Evolutionary conservation across 2,888 invertebrate genomes (phyloP).

Genomic region (Loripinus fragilis): DNA sequence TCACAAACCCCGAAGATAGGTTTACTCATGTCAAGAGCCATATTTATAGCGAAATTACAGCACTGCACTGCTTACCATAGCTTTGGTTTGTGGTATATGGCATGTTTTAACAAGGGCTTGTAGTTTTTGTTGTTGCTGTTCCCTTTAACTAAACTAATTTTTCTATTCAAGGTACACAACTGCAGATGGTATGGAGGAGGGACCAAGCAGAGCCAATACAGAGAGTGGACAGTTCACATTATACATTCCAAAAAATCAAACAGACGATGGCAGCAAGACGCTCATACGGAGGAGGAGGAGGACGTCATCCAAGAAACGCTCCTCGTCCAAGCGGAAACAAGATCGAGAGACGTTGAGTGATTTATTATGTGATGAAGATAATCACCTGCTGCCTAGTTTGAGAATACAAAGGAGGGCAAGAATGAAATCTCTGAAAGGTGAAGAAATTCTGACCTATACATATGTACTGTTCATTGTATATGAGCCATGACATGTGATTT

Average conservation of each 20-base stretch:
- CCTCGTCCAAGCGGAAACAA: constrained; percentile 29
- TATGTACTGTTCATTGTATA: too few species aligned
- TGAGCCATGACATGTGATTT: too few species aligned
- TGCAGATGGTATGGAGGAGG: constrained; percentile 29
- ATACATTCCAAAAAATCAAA: constrained; percentile 66
- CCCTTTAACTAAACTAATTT: too few species aligned
- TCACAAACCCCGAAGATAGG: too few species aligned
- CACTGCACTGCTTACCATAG: too few species aligned
- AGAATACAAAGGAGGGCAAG: constrained; percentile 43
- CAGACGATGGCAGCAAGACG: constrained; percentile 56
- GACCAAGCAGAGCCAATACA: constrained; percentile 22
- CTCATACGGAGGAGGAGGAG: constrained; percentile 56
- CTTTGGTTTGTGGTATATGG: too few species aligned
- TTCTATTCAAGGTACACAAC: constrained; percentile 10
- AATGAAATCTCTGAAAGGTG: constrained; percentile 62
- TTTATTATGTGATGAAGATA: constrained; percentile 55
- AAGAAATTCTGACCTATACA: too few species aligned
- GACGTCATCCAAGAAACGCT: constrained; percentile 42
- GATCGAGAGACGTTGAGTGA: constrained; percentile 52
- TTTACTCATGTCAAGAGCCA: too few species aligned
- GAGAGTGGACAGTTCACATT: constrained; percentile 37
- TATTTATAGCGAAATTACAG: too few species aligned
- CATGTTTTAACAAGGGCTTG: too few species aligned
- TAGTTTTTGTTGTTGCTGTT: too few species aligned
- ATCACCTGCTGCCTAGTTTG: constrained; percentile 59